Evolutionary conservation across 2,888 invertebrate genomes (phyloP).

Genomic region (Nephrotoma guestfalica): DNA sequence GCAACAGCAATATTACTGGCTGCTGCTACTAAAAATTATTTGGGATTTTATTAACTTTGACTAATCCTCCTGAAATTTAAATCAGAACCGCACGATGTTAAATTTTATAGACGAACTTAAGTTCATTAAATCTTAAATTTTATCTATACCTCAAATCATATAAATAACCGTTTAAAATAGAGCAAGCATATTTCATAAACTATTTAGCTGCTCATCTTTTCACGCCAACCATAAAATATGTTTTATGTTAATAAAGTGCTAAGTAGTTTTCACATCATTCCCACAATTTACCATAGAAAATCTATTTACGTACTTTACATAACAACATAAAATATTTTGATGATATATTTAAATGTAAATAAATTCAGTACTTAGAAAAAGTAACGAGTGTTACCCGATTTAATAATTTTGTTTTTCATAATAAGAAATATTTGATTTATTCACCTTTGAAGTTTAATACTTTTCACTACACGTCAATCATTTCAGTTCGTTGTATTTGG

Average conservation of each 20-base stretch:
- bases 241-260: background rate
- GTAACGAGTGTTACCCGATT: background rate
- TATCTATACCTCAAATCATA: too few relatives aligned
- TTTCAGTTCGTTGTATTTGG: background rate
- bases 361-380: too few relatives aligned
- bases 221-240: background rate
- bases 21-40: too few relatives aligned
- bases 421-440: background rate
- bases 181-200: too few relatives aligned
- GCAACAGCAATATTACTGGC: too few relatives aligned
- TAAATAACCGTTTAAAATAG: too few relatives aligned
- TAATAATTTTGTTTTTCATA: background rate
- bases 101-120: too few relatives aligned
- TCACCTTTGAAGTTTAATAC: background rate
- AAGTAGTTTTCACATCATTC: background rate
- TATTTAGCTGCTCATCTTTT: background rate
- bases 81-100: too few relatives aligned
- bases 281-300: too few relatives aligned
- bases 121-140: too few relatives aligned
- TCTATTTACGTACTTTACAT: background rate
- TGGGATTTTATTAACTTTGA: too few relatives aligned
- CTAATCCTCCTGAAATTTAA: too few relatives aligned
- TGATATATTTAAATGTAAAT: background rate
- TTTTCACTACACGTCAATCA: background rate
- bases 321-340: background rate